Base-by-base conservation (phyloP, 1,140 invertebrate species). In the Meloidogyne chitwoodi region DNA sequence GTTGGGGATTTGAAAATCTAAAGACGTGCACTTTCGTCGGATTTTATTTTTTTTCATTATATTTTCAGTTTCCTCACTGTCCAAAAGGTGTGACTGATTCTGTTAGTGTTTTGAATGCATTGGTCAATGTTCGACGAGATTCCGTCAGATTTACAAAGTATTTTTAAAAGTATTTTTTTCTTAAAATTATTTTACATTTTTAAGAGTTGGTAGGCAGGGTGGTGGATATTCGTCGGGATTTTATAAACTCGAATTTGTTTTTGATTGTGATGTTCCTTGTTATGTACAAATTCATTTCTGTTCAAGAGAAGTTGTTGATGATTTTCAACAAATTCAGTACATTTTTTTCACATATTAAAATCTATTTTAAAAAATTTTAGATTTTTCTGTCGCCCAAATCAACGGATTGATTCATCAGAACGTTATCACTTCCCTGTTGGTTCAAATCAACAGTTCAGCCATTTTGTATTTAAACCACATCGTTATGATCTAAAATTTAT, bases 231-330 rank as follows among this genome's bases (percentile, higher is more conserved):
- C 74, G 2, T 76, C 74, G 14, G 34, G 77, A 0, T 26, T 69
- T 31, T 83, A 84, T 66, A 38, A 77, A 27, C 19, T 83, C 1
- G 81, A 84, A 66, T 84, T 83, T 71, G 27, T 84, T 31, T 82
- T 82, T 44, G 81, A 83, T 22, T 79, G 76, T 65, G 81, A 83
- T 77, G 80, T 74, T 0, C 29, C 73, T 31, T 83, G 81, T 77
- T 84, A 73, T 29, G 65, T 83, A 61, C 81, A 83, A 80, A 72
- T 83, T 27, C 81, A 83, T 56, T 83, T 82, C 61, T 82, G 79
- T 80, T 83, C 81, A 41, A 64, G 64, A 61, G 81, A 83, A 75
- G 34, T 82, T 31, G 61, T 83, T 61, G 81, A 81, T 24, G 68
- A 72, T 44, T 24, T 77, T 34, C 62, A 77, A 31, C 48, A 78